Percentiles rank a stretch among this genome's conserved stretches.
Evolutionary conservation across 2,888 invertebrate genomes (phyloP).

Genomic region (Drosophila buzzatii): DNA sequence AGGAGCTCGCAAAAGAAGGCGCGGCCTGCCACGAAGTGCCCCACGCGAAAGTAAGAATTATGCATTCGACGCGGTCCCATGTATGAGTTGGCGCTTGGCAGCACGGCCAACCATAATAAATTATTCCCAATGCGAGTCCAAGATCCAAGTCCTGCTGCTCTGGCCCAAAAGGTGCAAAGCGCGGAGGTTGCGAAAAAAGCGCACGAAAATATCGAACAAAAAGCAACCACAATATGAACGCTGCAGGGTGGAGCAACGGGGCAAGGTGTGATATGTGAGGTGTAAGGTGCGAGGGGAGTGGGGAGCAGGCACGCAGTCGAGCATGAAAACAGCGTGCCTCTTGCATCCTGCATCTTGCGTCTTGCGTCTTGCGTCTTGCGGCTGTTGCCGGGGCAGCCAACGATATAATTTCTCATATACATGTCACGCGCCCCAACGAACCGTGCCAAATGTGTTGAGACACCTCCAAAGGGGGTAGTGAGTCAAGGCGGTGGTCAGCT

Average conservation of each 20-base stretch:
- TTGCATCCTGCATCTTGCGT: slow-evolving; percentile 51
- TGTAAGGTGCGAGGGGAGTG: not conserved
- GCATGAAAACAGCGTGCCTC: slow-evolving; percentile 74
- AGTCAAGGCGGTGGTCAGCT: slow-evolving; percentile 32
- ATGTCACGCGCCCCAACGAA: slow-evolving; percentile 77
- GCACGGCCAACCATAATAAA: slow-evolving; percentile 65
- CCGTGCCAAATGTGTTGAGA: slow-evolving; percentile 73
- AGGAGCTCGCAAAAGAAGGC: slow-evolving; percentile 4
- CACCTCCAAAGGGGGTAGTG: slow-evolving; percentile 37
- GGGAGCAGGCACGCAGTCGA: slow-evolving; percentile 48
- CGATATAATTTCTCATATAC: slow-evolving; percentile 82
- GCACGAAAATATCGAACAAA: slow-evolving; percentile 55
- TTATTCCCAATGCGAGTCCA: slow-evolving; percentile 67
- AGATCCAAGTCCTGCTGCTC: slow-evolving; percentile 33
- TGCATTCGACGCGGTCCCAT: slow-evolving; percentile 51
- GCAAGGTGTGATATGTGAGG: not conserved
- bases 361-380: not conserved
- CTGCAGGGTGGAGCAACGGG: not conserved
- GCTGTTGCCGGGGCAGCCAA: slow-evolving; percentile 68
- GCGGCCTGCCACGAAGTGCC: slow-evolving; percentile 29
- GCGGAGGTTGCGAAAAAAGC: slow-evolving; percentile 28
- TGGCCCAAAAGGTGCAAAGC: slow-evolving; percentile 48
- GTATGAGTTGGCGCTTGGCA: slow-evolving; percentile 8
- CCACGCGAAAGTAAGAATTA: slow-evolving; percentile 69
- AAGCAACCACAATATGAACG: slow-evolving; percentile 30